Evolutionary conservation across 2,888 invertebrate genomes (phyloP).

Genomic region (Leptinotarsa peninsularis): DNA sequence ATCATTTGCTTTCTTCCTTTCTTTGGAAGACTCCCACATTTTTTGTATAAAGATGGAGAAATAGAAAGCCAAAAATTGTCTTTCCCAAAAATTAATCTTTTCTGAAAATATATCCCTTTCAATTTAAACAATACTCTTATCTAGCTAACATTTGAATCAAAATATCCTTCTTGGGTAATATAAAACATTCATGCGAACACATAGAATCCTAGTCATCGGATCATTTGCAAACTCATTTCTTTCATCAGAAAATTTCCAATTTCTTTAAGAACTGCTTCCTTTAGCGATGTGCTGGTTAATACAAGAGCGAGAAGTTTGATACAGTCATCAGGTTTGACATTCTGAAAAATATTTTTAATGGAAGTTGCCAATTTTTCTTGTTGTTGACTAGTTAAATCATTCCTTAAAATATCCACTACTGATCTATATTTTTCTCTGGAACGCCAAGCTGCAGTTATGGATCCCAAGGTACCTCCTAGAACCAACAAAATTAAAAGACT

Average conservation of each 20-base stretch:
- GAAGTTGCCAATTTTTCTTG: constrained; percentile 50
- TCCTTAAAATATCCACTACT: constrained; percentile 53
- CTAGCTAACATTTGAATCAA: no score
- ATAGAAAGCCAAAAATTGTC: no score
- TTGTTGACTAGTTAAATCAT: constrained; percentile 53
- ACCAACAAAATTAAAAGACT: constrained; percentile 10
- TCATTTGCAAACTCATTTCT: constrained; percentile 52
- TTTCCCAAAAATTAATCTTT: no score
- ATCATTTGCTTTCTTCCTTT: no score
- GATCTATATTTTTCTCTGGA: constrained; percentile 59
- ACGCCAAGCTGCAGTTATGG: constrained; percentile 53
- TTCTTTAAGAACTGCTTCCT: constrained; percentile 53
- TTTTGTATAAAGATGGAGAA: no score
- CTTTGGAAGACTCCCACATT: no score
- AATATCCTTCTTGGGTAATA: background rate
- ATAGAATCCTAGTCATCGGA: constrained; percentile 16
- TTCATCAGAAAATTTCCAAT: constrained; percentile 52
- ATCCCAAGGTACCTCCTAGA: constrained; percentile 60
- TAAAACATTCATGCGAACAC: background rate
- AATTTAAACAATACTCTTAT: no score
- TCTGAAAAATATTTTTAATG: constrained; percentile 47
- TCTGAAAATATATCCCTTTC: no score
- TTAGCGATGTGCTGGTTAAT: constrained; percentile 49
- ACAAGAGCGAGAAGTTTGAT: constrained; percentile 50
- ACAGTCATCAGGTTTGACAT: constrained; percentile 54